Evolutionary conservation across 2,888 invertebrate species (phyloP).

Genomic region (Chirona hameri): DNA sequence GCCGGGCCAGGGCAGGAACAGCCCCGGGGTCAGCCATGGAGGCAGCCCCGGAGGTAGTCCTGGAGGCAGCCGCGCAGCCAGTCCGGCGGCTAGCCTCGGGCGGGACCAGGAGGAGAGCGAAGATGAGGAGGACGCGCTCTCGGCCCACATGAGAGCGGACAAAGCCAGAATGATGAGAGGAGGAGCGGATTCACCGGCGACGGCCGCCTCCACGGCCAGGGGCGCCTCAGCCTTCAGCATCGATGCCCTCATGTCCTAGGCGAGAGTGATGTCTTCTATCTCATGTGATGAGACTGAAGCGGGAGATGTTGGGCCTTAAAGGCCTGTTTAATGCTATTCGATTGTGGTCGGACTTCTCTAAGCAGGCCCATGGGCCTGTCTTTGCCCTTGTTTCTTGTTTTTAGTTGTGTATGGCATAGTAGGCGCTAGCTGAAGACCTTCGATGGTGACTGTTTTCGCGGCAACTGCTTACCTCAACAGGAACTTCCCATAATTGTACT

Average conservation of each 20-base stretch:
- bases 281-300: not conserved
- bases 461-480: too few relatives aligned
- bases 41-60: not conserved
- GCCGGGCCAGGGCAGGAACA: not conserved
- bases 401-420: too few relatives aligned
- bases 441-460: too few relatives aligned
- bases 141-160: not conserved
- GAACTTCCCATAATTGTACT: too few relatives aligned
- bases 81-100: not conserved
- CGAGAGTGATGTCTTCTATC: not conserved
- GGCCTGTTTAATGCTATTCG: not conserved
- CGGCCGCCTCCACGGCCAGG: not conserved
- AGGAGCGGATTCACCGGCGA: not conserved
- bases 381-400: too few relatives aligned
- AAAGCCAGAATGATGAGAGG: not conserved
- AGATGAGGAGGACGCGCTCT: not conserved
- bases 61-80: not conserved
- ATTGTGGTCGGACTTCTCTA: not conserved
- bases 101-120: not conserved
- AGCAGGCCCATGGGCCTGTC: too few relatives aligned
- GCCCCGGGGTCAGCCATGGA: not conserved
- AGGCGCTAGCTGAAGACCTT: too few relatives aligned
- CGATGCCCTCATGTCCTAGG: slow-evolving; percentile 2
- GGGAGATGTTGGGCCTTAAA: not conserved
- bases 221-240: not conserved